Evolutionary conservation across 1,140 invertebrate genomes (phyloP), one percentile per base, ranked within the genome.

Genomic region (Aphelinus certus): DNA sequence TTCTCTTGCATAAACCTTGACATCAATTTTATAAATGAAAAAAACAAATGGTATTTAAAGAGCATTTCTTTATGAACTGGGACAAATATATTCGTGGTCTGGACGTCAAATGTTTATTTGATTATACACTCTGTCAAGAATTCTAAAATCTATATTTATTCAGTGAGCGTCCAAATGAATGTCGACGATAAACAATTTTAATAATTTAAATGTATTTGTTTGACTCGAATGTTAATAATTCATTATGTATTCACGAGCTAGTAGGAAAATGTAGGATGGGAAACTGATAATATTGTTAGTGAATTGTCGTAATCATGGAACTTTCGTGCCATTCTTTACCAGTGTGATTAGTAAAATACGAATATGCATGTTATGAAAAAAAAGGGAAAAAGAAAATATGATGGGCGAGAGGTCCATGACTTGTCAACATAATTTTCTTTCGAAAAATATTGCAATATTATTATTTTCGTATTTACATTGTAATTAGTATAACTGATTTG

Each of bases 261-360:
- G 9, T 56, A 46, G n/a, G 47, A 56, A 67, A 63, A 56, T 45
- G 2, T 74, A 64, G n/a, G 49, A 69, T 56, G 26, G 2, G 65
- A 64, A 75, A 70, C 57, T 43, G 46, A 26, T 66, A 48, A 61
- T 75, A 6, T 65, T 66, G 7, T 70, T 68, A 56, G 47, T 43
- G 45, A 56, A 56, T 26, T 3, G 7, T 65, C 4, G 26, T 60
- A 51, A 76, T 69, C 64, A 78, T 75, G 77, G 74, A 80, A 76
- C 74, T 73, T 77, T 77, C 73, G 80, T 80, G 79, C 80, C 80
- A 81, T 79, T 79, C 77, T 79, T 66, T 79, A 81, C 46, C 73
- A 42, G 70, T 80, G 73, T 80, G 71, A 42, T 71, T 68, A 62
- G 51, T 58, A n/a, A 74, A 42, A 56, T 73, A 68, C 62, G 56